Conservation (phyloP, 1,140 invertebrate genomes). For the Caenorhabditis latens region DNA sequence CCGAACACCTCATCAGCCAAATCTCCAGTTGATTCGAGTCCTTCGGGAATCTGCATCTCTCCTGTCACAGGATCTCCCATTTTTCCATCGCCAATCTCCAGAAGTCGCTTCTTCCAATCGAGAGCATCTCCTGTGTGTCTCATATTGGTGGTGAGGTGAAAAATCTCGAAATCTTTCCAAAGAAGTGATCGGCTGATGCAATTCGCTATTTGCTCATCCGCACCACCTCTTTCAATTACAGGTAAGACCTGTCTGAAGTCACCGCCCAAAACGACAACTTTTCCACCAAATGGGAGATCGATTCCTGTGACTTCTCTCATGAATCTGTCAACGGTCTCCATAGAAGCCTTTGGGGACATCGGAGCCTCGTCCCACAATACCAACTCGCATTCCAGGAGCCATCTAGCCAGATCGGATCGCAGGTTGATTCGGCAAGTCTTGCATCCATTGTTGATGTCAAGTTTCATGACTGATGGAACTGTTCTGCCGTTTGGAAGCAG, state of each 20-base stretch:
- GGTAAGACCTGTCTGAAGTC: conserved; percentile 18
- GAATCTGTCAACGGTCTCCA: too few species aligned
- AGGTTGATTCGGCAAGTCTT: neutral
- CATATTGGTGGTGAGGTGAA: conserved; percentile 50
- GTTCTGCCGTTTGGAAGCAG: conserved; percentile 45
- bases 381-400: too few species aligned
- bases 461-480: conserved; percentile 17
- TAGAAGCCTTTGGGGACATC: too few species aligned
- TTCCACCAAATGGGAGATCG: conserved; percentile 55
- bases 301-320: neutral
- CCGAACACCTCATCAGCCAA: neutral
- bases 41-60: conserved; percentile 23
- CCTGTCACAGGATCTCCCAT: neutral
- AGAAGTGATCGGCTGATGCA: conserved; percentile 43
- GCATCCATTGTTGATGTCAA: conserved; percentile 27
- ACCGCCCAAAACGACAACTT: conserved; percentile 51
- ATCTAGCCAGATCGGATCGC: neutral
- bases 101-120: conserved; percentile 29
- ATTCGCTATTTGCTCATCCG: neutral
- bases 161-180: conserved; percentile 30
- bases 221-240: neutral
- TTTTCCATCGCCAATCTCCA: conserved; percentile 12
- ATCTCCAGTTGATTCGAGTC: neutral
- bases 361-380: too few species aligned
- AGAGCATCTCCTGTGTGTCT: neutral